Percentiles rank a stretch among this genome's conserved stretches.
Conservation (phyloP, 2,888 invertebrate species). For the Nemotelus pantherinus region DNA sequence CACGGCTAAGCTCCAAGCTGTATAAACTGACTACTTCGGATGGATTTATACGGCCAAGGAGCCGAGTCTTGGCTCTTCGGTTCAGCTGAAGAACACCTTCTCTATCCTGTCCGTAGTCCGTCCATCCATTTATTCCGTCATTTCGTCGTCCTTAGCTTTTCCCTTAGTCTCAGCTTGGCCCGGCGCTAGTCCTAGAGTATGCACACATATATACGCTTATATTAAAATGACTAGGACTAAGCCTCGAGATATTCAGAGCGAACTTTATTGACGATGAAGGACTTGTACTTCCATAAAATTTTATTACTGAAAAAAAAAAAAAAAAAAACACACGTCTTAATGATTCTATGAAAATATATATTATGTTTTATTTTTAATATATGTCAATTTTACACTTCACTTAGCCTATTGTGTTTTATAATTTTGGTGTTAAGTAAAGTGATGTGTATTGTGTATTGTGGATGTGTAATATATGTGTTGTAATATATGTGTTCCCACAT, state of each 20-base stretch:
- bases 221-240: constrained; percentile 31
- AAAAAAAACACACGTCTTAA: no score
- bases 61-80: constrained; percentile 32
- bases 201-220: constrained; percentile 15
- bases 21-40: constrained; percentile 50
- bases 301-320: no score
- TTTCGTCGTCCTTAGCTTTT: constrained; percentile 39
- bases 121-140: constrained; percentile 38
- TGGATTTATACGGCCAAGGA: constrained; percentile 49
- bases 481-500: no score
- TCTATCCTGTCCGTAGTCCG: constrained; percentile 35
- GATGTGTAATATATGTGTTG: no score
- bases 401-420: no score
- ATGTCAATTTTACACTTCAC: no score
- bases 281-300: no score
- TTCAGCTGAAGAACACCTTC: constrained; percentile 30
- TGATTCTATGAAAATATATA: no score
- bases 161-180: constrained; percentile 29
- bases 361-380: no score
- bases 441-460: no score
- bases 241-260: constrained; percentile 50
- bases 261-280: constrained; percentile 57
- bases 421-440: no score
- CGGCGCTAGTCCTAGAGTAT: neutral
- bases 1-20: constrained; percentile 48